Evolutionary conservation across 2,113 vertebrate genomes (phyloP), one percentile per base, ranked within the genome.

Genomic region (Paratilapia polleni): DNA sequence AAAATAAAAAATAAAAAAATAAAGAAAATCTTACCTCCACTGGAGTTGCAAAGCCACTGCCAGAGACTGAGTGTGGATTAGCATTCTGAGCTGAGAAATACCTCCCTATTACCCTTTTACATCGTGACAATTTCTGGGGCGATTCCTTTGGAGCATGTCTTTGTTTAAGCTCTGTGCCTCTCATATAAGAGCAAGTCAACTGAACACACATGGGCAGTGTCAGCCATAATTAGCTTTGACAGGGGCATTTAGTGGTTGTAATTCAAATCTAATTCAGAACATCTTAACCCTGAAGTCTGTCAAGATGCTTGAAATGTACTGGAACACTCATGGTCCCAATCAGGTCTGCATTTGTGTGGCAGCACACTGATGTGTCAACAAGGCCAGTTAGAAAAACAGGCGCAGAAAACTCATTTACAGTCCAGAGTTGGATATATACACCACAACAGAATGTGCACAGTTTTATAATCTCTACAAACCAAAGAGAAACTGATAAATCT

Each of bases 221-320:
- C 98, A 98, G 96, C 94, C 84, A 87, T 99, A 99, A 99, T 97
- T 90, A 96, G 95, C 95, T 97, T 95, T 99, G 98, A 99, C 98
- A 99, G 98, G 97, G 97, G 98, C 97, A 98, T 99, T 99, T 99
- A 99, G 98, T 93, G 97, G 98, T 97, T 99, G 98, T 99, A 99
- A 99, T 99, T 99, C 98, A 99, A 99, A 99, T 99, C 98, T 99
- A 98, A 99, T 99, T 98, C 98, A 98, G 98, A 99, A 99, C 98
- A 99, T 99, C 98, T 99, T 98, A 99, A 97, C 95, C 94, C 97
- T 96, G 96, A 94, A 97, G 97, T 97, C 97, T 99, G 98, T 99
- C 98, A 98, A 97, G 96, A 96, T 78, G 94, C 87, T 97, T 97
- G 96, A 98, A 98, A 97, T 96, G 96, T 96, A 94, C 96, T 96